A percentile compares a stretch with the other conserved stretches of the same genome.
phyloP scores from a whole-genome alignment of 2,113 vertebrate species.

The Stigmatopora nigra region DNA sequence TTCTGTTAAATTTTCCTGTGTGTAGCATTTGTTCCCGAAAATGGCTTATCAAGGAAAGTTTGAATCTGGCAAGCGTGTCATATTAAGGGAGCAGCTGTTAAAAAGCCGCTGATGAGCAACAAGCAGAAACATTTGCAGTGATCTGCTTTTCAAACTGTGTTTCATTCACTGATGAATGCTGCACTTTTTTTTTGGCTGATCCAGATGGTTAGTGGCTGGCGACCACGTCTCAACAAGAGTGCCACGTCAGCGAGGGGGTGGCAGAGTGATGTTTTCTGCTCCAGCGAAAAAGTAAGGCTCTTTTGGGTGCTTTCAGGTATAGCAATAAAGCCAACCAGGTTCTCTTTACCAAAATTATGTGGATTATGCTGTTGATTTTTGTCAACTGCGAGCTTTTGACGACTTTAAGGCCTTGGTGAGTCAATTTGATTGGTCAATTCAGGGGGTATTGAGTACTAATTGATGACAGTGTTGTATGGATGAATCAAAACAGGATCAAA shows the following conservation, averaged over 20 bases:
- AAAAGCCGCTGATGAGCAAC: conserved; percentile 1
- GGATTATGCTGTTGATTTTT: not conserved
- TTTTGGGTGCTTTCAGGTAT: not conserved
- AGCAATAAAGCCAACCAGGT: not conserved
- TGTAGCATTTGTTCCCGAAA: not conserved
- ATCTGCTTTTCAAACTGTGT: not conserved
- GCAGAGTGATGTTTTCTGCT: conserved; percentile 7
- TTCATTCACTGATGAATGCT: not conserved
- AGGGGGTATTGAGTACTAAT: not conserved
- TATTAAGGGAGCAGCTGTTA: conserved; percentile 2
- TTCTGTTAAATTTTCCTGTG: not conserved
- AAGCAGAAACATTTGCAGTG: conserved; percentile 1
- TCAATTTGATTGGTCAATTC: not conserved
- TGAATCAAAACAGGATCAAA: too few relatives aligned
- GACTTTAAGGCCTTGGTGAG: not conserved
- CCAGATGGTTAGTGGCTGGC: conserved; percentile 2
- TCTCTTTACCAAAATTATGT: not conserved
- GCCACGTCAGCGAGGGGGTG: not conserved
- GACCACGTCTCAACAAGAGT: not conserved
- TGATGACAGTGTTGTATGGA: not conserved
- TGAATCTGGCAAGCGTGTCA: not conserved
- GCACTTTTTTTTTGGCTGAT: not conserved
- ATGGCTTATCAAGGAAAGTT: not conserved
- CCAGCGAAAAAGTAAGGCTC: not conserved
- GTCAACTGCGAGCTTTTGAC: not conserved